Percentiles rank a stretch among this genome's conserved stretches.
Conservation (phyloP, 2,797 vertebrate species). For the Chaenodraco wilsoni region DNA sequence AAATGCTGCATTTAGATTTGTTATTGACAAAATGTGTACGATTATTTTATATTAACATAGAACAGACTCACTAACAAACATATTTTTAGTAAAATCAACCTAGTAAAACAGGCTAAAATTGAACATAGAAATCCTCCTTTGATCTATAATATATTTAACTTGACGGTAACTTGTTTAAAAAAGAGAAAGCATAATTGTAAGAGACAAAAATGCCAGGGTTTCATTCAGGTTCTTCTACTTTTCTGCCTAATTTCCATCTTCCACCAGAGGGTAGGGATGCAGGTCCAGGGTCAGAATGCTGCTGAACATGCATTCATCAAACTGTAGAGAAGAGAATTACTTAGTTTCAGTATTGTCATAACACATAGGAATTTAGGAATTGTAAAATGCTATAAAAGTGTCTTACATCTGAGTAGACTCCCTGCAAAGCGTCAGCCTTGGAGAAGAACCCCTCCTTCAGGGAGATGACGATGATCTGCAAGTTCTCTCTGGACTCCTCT, state of each 20-base stretch:
- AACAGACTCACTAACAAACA: not conserved
- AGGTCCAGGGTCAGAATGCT: constrained; percentile 90
- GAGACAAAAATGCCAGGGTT: not conserved
- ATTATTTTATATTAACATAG: not conserved
- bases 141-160: not conserved
- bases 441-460: constrained; percentile 95
- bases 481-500: constrained; percentile 86
- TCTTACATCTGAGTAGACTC: constrained; percentile 90
- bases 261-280: constrained; percentile 81
- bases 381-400: not conserved
- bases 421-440: constrained; percentile 90
- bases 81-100: not conserved
- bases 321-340: constrained; percentile 68
- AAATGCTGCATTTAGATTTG: not conserved
- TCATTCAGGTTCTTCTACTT: not conserved
- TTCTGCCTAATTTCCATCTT: constrained; percentile 39
- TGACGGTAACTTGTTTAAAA: not conserved
- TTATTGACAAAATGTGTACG: not conserved
- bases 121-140: not conserved
- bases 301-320: constrained; percentile 86
- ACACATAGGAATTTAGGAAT: not conserved
- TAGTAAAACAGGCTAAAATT: not conserved
- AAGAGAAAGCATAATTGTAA: not conserved
- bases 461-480: constrained; percentile 95
- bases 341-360: not conserved